Percentiles rank a stretch among this genome's conserved stretches.
phyloP scores from a whole-genome alignment of 2,113 vertebrate species.

The Pelecanus crispus region DNA sequence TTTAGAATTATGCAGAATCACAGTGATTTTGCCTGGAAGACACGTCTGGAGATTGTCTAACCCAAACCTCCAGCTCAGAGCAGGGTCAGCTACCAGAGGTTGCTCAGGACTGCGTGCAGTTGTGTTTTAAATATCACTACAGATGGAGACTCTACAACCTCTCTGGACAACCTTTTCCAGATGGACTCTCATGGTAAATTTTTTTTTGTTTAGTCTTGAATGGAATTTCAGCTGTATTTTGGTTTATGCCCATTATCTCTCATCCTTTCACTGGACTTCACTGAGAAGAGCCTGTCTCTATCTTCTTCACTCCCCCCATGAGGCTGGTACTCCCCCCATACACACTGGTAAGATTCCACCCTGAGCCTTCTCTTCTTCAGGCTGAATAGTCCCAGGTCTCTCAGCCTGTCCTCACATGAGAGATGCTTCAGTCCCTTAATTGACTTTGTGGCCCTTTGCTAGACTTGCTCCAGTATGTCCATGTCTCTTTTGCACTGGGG shows the following conservation, averaged over 20 bases:
- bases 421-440: background rate
- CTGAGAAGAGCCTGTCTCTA: background rate
- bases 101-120: background rate
- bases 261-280: background rate
- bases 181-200: rapidly evolving
- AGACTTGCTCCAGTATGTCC: background rate
- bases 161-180: background rate
- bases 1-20: background rate
- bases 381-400: background rate
- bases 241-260: background rate
- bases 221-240: background rate
- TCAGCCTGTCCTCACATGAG: background rate
- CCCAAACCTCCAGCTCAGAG: background rate
- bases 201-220: background rate
- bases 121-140: background rate
- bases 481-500: background rate
- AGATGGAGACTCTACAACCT: background rate
- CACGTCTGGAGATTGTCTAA: background rate
- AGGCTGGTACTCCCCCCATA: background rate
- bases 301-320: background rate
- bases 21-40: background rate
- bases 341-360: background rate
- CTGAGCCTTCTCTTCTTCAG: background rate
- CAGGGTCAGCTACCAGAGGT: background rate
- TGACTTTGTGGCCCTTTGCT: background rate